Conservation (phyloP, 2,113 vertebrate genomes). For the Pelusios castaneus region DNA sequence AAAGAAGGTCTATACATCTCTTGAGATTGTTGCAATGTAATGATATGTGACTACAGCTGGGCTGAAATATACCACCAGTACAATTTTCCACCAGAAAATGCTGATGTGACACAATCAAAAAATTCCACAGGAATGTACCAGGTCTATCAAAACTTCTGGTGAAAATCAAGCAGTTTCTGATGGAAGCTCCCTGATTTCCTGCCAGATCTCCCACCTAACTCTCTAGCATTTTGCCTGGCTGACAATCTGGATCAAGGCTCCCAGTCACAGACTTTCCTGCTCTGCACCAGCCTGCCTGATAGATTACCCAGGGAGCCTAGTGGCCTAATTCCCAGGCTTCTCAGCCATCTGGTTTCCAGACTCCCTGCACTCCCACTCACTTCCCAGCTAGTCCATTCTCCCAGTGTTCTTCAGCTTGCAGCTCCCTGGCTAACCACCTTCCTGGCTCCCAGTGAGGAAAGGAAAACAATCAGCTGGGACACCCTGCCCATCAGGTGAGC, state of each 20-base stretch:
- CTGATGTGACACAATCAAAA: background rate
- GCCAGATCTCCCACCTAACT: background rate
- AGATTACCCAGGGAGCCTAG: background rate
- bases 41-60: background rate
- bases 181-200: background rate
- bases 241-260: background rate
- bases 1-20: background rate
- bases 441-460: rapidly evolving
- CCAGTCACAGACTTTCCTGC: background rate
- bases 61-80: background rate
- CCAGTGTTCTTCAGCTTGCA: background rate
- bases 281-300: background rate
- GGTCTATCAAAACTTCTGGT: background rate
- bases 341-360: background rate
- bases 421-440: background rate
- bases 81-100: background rate
- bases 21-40: background rate
- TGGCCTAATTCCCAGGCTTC: background rate
- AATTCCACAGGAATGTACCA: background rate
- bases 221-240: rapidly evolving
- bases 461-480: background rate
- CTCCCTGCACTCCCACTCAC: background rate
- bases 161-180: background rate
- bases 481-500: background rate
- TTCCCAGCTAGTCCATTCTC: background rate